Evolutionary conservation across 2,113 vertebrate genomes (phyloP).

Genomic region (Natator depressus): DNA sequence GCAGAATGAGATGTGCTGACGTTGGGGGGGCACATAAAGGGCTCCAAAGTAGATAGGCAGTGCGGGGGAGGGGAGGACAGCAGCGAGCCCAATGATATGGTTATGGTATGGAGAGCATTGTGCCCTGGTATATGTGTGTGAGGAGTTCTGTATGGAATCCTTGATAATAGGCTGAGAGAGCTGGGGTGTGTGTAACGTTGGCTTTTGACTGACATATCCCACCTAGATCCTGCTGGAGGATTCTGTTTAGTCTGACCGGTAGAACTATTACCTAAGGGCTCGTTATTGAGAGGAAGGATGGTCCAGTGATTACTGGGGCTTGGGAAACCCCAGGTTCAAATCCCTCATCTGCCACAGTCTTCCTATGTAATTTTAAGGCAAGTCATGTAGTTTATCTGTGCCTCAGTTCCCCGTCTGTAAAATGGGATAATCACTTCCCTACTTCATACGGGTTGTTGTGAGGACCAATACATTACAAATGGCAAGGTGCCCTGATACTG

Average conservation of each 20-base stretch:
- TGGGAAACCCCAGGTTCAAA: background rate
- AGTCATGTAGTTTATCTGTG: background rate
- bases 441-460: background rate
- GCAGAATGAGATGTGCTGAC: accelerated
- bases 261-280: background rate
- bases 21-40: background rate
- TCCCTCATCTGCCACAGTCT: background rate
- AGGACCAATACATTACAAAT: background rate
- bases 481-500: background rate
- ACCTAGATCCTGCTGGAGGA: background rate
- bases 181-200: background rate
- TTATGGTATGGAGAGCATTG: background rate
- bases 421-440: background rate
- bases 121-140: accelerated
- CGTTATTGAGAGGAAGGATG: background rate
- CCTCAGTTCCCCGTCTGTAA: background rate
- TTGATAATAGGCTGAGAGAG: background rate
- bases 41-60: background rate
- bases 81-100: background rate
- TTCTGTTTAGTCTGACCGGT: background rate
- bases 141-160: background rate
- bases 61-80: accelerated
- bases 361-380: background rate
- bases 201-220: background rate
- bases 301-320: background rate